Evolutionary conservation across 2,113 vertebrate genomes (phyloP), one percentile per base, ranked within the genome.

Genomic region (Gavialis gangeticus): DNA sequence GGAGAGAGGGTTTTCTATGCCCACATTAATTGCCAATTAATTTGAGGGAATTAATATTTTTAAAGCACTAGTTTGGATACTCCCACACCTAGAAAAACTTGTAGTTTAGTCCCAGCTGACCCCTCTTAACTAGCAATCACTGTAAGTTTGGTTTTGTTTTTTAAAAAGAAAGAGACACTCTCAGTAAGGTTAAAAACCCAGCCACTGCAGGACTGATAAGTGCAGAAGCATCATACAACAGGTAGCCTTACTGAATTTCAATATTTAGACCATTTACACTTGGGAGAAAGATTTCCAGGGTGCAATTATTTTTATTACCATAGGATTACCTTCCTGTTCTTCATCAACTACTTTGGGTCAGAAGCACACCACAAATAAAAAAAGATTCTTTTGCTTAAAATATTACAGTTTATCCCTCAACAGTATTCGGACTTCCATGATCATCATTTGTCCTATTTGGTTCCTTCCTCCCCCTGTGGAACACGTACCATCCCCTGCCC

Each of bases 351-450:
- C 21, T 94, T 94, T 57, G 34, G n/a, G 66, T 69, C 87, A 79
- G 54, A 92, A 57, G 93, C 90, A 91, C 94, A 91, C 37, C 89
- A 96, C 59, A 91, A 88, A 90, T 34, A 7, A 46, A 46, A 67
- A 19, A 7, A 14, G 28, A 30, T 30, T 17, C 18, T 67, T 17
- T 67, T 69, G n/a, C 34, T 30, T 21, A 18, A 34, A 34, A 34
- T n/a, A 10, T 66, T 66, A 66, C 19, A 67, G 9, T 46, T 46
- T 46, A 9, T 62, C 30, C 58, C 3, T 16, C 1, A 6, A 54
- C 12, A 59, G 30, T 15, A 25, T 1, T 66, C 6, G 8, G 2
- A 59, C 21, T 37, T 54, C 28, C 55, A 69, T 56, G 82, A n/a
- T 77, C 57, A 90, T 69, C 58, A 27, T n/a, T 2, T 60, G 71